Evolutionary conservation across 2,113 vertebrate genomes (phyloP).

Genomic region (Callipepla squamata): DNA sequence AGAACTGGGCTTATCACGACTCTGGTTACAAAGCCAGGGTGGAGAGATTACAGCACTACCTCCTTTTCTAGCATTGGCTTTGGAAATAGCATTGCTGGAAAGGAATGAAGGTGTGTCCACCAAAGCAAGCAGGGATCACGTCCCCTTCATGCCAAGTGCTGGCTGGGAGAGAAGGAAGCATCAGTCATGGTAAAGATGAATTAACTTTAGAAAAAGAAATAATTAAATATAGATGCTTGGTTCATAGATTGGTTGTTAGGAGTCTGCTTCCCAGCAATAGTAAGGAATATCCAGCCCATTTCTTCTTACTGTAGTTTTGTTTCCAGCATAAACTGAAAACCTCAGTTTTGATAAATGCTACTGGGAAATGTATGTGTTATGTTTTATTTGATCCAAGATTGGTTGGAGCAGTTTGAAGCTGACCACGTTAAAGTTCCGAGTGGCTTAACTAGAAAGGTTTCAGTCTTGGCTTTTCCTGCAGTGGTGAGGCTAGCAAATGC

Average conservation of each 20-base stretch:
- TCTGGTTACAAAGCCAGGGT: not conserved
- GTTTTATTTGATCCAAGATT: slow-evolving; percentile 33
- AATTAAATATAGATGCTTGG: not conserved
- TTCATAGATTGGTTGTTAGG: not conserved
- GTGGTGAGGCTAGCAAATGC: slow-evolving; percentile 1
- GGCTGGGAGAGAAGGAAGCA: fast-evolving
- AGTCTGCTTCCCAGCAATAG: not conserved
- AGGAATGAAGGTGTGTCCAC: fast-evolving
- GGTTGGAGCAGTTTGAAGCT: not conserved
- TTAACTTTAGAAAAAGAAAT: not conserved
- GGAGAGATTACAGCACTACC: not conserved
- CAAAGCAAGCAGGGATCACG: not conserved
- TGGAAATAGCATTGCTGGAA: not conserved
- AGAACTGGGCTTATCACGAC: not conserved
- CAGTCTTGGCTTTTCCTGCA: slow-evolving; percentile 36
- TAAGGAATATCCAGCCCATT: not conserved
- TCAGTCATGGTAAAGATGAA: not conserved
- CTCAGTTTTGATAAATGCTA: slow-evolving; percentile 21
- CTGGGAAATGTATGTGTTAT: not conserved
- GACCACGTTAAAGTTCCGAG: not conserved
- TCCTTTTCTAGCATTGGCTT: not conserved
- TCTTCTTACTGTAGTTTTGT: not conserved
- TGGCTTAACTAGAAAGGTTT: not conserved
- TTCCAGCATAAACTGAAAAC: not conserved
- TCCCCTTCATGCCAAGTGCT: not conserved